These are phyloP conservation scores for Varanus salvator DNA, from an alignment of 2,113 vertebrate genomes.

Conservation along the genomic window DNA sequence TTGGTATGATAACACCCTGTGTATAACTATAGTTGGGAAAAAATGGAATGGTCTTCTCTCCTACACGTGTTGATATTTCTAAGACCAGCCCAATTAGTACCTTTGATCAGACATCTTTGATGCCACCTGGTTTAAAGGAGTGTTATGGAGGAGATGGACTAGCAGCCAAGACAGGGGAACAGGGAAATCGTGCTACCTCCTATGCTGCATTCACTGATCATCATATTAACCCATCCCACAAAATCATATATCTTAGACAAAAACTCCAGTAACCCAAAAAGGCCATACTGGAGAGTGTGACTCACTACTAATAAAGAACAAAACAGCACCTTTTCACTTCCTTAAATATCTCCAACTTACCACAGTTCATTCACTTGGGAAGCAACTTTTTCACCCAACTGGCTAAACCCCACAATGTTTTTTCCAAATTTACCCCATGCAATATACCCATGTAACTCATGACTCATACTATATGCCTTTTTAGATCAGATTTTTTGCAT, in stretches of 20 bases:
- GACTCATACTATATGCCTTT: background rate
- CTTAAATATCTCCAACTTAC: background rate
- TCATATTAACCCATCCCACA: background rate
- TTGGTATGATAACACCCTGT: background rate
- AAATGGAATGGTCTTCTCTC: background rate
- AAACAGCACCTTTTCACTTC: background rate
- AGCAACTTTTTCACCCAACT: background rate
- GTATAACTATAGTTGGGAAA: background rate
- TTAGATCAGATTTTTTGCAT: background rate
- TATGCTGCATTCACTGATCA: background rate
- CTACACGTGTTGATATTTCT: background rate
- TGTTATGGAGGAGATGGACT: background rate
- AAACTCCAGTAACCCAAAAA: background rate
- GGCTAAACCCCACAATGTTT: background rate
- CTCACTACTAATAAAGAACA: background rate
- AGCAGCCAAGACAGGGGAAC: background rate
- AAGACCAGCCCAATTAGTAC: background rate
- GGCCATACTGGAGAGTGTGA: background rate
- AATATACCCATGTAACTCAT: background rate
- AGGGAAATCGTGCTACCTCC: background rate
- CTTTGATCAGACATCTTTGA: background rate
- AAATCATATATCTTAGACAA: background rate
- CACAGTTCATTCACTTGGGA: background rate
- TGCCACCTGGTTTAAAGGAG: background rate
- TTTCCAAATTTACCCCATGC: background rate